Base-by-base conservation (phyloP, 53 echinoderm and acorn worm genomes). In the Patiria pectinifera region DNA sequence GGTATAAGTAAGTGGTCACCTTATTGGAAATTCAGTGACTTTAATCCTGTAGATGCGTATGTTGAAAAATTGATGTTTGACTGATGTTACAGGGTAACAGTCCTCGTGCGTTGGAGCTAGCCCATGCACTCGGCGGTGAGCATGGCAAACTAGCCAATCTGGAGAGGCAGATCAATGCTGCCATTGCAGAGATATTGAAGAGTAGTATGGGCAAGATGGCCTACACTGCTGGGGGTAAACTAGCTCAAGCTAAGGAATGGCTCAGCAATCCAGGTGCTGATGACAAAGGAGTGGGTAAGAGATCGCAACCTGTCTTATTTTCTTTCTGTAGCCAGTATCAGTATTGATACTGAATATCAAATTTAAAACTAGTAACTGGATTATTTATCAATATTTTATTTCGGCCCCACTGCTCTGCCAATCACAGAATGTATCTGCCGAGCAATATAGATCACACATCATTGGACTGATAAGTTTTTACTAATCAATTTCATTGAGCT, bases 171-270 rank as follows among this genome's bases (percentile, higher is more conserved):
- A 94, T 96, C 15, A 86, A 94, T 8, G 53, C 21, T 21, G 94
- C 95, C 16, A 95, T 97, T 0, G 91, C 95, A n/a, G 91, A 93
- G 58, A 93, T 95, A 6, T 59, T 95, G 26, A 76, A 66, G 76
- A 95, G 92, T 48, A 97, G 99, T 2, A 93, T 97, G 25, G 93
- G 96, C 82, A 96, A 94, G 84, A 92, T 97, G 78, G 97, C 99
- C 22, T 93, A 92, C 80, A 99, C 99, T 70, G 94, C 97, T 9
- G 94, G 94, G 8, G 99, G 99, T 11, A 99, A 99, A 69, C 89
- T 97, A 89, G 99, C 97, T 43, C 97, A 97, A 89, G 99, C 99
- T 63, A 94, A 97, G 85, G 94, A 95, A 48, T 99, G 99, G 99
- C 87, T 99, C 21, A 81, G 89, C 70, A 95, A 96, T 45, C 98